Evolutionary conservation across 2,113 vertebrate species (phyloP).

Genomic region (Gadus chalcogrammus): DNA sequence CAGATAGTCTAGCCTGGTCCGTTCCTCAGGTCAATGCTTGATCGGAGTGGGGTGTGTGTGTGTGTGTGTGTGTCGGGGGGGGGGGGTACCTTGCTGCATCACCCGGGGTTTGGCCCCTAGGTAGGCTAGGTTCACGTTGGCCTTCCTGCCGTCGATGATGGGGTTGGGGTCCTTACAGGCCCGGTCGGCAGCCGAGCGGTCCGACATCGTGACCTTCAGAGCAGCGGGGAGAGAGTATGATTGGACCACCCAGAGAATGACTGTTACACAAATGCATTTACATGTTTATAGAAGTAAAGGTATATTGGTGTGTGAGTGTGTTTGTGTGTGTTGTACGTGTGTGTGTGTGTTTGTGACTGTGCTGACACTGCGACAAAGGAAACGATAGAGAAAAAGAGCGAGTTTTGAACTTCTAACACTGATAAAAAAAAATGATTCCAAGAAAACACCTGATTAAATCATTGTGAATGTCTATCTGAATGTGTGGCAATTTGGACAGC

Average conservation of each 20-base stretch:
- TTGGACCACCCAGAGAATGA: too few relatives aligned
- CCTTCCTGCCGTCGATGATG: conserved; percentile 98
- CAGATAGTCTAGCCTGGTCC: too few relatives aligned
- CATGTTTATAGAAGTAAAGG: not conserved
- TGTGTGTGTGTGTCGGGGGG: too few relatives aligned
- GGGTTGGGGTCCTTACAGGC: conserved; percentile 99
- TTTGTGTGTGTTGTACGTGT: not conserved
- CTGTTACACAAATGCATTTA: not conserved
- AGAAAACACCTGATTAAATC: too few relatives aligned
- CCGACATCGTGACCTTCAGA: conserved; percentile 94
- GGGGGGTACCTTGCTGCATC: conserved; percentile 91
- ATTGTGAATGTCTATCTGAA: too few relatives aligned
- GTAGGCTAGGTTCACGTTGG: conserved; percentile 98
- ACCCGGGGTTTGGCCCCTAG: conserved; percentile 96
- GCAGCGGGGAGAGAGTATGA: not conserved
- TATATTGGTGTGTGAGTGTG: not conserved
- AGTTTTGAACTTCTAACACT: too few relatives aligned
- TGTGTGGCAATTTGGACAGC: too few relatives aligned
- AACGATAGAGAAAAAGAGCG: not conserved
- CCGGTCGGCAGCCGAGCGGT: conserved; percentile 91
- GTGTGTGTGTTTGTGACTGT: not conserved
- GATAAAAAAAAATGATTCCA: too few relatives aligned
- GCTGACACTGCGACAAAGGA: too few relatives aligned
- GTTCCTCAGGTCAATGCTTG: too few relatives aligned
- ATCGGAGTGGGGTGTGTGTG: too few relatives aligned